Evolutionary conservation across 2,888 invertebrate genomes (phyloP), one percentile per base, ranked within the genome.

Genomic region (Agrotis exclamationis): DNA sequence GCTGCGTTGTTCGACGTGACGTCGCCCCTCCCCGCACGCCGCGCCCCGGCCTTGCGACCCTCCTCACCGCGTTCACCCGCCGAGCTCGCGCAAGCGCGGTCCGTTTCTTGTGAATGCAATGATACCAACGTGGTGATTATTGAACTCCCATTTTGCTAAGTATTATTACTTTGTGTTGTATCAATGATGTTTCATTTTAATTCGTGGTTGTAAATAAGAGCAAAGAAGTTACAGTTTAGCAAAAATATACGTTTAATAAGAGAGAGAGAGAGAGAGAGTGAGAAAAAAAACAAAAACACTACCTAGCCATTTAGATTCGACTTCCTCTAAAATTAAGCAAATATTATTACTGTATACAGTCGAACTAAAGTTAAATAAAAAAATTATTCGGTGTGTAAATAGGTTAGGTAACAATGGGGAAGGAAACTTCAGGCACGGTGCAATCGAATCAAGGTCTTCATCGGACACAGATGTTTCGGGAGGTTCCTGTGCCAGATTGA

Each of bases 1-100:
- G 86, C 90, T 93, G 93, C 93, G 95, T 95, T 94, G 94, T 95
- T 95, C 95, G 94, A 93, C 93, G 92, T 95, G 95, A 95, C 94
- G 94, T 95, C 90, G 90, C 92, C 92, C 85, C 92, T 85, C 93
- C 92, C 93, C 91, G 88, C 91, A 44, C 90, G 76, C 93, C 90
- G 89, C 94, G 85, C 92, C 89, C 92, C 93, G 94, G 93, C 95
- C 95, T 95, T 95, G 96, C 94, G 91, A 90, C 93, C 93, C 93
- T 89, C 93, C 92, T 80, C 94, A 79, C 93, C 93, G 88, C 93
- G 84, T 86, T 81, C 87, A 85, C 90, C 92, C 92, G 89, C 86
- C 84, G 87, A 88, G 86, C 88, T 90, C 93, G 94, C 96, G 95
- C 95, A 95, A 87, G 94, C 95, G 96, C 94, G 91, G 88, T 93